Base-by-base conservation (phyloP, 1,140 invertebrate genomes). In the Piezodorus guildinii region DNA sequence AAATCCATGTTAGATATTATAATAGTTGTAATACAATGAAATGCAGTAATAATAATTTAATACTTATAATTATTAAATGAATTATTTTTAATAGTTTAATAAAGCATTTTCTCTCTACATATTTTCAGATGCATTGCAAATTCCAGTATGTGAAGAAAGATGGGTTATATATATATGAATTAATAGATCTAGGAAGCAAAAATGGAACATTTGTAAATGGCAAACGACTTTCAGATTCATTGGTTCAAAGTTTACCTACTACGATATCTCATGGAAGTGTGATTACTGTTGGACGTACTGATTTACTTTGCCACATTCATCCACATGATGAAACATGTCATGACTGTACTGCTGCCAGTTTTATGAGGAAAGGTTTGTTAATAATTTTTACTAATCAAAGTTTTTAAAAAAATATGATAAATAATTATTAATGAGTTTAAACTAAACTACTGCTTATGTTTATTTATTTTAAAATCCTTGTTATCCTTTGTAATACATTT, bases 151-250 rank as follows among this genome's bases (percentile, higher is more conserved):
- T 75, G 58, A 89, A 85, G 68, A 79, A 89, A 65, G 75, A 78
- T 54, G 77, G 77, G 1, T 76, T 77, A 44, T 76, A 76, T 16
- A 72, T 75, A 2, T 95, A 92, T 72, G 76, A 81, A 56, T 80
- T 89, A 0, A 78, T 80, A n/a, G 92, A 95, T 75, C 71, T 87
- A 58, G 90, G 90, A 10, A 94, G 90, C 39, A 82, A 88, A 70
- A 94, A 94, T 74, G 93, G 92, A 2, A 94, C 91, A 0, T 80
- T 85, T 62, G 71, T 95, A 3, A 92, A 96, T 76, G 86, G 87
- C 0, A 79, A 78, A 34, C 78, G 87, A 65, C 78, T 96, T 67
- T 86, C 87, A 0, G 78, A 79, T 34, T 79, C 83, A 0, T 86
- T 88, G 70, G 80, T 83, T 71, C 80, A 82, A 65, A 90, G 88